Evolutionary conservation across 2,113 vertebrate species (phyloP).

Genomic region (Toxostoma redivivum): DNA sequence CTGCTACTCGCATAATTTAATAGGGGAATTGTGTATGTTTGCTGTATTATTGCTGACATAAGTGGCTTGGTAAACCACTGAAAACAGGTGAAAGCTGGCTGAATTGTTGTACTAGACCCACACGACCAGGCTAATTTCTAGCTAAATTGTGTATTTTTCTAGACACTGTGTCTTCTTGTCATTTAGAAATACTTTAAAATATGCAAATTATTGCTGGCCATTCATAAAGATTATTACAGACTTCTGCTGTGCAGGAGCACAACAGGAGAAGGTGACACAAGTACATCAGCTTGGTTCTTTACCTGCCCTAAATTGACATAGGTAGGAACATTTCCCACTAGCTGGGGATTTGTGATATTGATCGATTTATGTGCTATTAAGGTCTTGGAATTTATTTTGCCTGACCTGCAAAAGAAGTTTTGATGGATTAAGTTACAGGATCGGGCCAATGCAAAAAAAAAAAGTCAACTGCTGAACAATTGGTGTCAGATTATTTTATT

Average conservation of each 20-base stretch:
- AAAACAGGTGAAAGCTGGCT: not conserved
- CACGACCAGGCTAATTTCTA: not conserved
- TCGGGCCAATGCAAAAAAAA: rapidly evolving
- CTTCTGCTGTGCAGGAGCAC: not conserved
- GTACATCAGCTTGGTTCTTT: not conserved
- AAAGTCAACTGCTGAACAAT: not conserved
- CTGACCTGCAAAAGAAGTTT: not conserved
- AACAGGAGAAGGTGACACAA: not conserved
- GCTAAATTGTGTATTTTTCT: constrained; percentile 4
- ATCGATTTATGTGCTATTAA: not conserved
- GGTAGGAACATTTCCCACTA: not conserved
- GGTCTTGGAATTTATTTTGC: not conserved
- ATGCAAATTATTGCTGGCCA: not conserved
- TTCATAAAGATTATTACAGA: not conserved
- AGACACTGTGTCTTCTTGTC: constrained; percentile 24
- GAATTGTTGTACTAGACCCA: not conserved
- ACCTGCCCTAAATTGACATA: not conserved
- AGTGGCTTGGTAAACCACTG: not conserved
- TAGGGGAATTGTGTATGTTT: not conserved
- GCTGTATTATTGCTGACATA: not conserved
- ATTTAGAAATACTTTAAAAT: not conserved
- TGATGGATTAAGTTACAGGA: not conserved
- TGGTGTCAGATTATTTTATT: not conserved
- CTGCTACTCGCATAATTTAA: not conserved
- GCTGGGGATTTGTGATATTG: not conserved